Base-by-base conservation (phyloP, 2,113 vertebrate genomes). In the Triplophysa siluroides region DNA sequence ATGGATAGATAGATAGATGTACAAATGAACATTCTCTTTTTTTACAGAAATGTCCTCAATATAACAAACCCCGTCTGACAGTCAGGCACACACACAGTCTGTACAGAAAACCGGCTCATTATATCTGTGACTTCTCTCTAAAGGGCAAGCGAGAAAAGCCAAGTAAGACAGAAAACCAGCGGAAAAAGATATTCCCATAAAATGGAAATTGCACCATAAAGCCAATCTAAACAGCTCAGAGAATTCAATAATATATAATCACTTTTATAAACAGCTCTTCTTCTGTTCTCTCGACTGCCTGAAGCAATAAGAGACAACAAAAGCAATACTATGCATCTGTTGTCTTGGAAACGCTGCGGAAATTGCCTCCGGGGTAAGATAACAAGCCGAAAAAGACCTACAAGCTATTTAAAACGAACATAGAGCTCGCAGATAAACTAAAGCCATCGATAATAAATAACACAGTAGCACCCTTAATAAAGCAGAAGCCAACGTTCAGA, bases 331-430 rank as follows among this genome's bases (percentile, higher is more conserved):
- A 54, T 19, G 13, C 76, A 76, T 19, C 78, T 8, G 60, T 71
- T 80, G 82, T 76, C 72, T 47, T 79, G 82, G 78, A 80, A 76
- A 83, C 78, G 5, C 58, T 4, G 18, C 14, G 13, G 64, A 71
- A 60, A 58, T 7, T 43, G 52, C 43, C 24, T 56, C 1, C 2
- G 45, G 18, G 8, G 19, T 56, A 50, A 47, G n/a, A 47, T 7
- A 58, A 54, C 9, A 62, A 47, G 62, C 14, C 76, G 19, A 73
- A 65, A 33, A 58, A 21, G 33, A 23, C n/a, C 58, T 14, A 60
- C 54, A 24, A 60, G 8, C n/a, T 23, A 41, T 24, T 8, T n/a
- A 21, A 38, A 58, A 72, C 18, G 2, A 21, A 2, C 8, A 58
- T n/a, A 19, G 18, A 56, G 52, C 52, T n/a, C 19, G 6, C n/a